phyloP scores from a whole-genome alignment of 2,797 vertebrate species.

The Myoxocephalus aenaeus region DNA sequence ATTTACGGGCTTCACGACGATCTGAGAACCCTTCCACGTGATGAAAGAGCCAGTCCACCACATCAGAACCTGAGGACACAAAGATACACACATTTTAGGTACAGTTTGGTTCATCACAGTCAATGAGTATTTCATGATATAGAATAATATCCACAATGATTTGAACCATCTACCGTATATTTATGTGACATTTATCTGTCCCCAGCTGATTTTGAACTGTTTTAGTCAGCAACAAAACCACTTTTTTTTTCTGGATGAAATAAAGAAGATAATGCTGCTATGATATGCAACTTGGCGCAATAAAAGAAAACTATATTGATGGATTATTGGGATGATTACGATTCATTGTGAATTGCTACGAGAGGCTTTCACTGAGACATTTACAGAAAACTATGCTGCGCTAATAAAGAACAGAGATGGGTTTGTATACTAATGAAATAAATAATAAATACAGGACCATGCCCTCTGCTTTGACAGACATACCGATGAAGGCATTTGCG shows the following conservation, averaged over 20 bases:
- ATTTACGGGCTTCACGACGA: constrained; percentile 96
- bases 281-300: background rate
- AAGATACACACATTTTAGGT: background rate
- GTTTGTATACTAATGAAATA: constrained; percentile 1
- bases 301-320: background rate
- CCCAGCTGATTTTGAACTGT: background rate
- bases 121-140: background rate
- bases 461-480: constrained; percentile 19
- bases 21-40: constrained; percentile 98
- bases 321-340: background rate
- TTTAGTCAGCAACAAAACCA: background rate
- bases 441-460: constrained; percentile 18
- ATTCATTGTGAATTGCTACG: background rate
- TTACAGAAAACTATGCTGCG: background rate
- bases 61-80: constrained; percentile 90
- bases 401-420: background rate
- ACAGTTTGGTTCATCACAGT: background rate
- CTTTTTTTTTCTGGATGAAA: background rate
- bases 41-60: constrained; percentile 99
- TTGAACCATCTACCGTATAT: background rate
- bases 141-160: background rate
- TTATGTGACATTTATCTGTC: background rate
- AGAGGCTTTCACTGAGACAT: constrained; percentile 4
- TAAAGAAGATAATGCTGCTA: background rate
- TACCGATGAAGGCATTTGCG: constrained; percentile 98